Base-by-base conservation (phyloP, 1,140 invertebrate genomes). In the Aphelenchoides besseyi region DNA sequence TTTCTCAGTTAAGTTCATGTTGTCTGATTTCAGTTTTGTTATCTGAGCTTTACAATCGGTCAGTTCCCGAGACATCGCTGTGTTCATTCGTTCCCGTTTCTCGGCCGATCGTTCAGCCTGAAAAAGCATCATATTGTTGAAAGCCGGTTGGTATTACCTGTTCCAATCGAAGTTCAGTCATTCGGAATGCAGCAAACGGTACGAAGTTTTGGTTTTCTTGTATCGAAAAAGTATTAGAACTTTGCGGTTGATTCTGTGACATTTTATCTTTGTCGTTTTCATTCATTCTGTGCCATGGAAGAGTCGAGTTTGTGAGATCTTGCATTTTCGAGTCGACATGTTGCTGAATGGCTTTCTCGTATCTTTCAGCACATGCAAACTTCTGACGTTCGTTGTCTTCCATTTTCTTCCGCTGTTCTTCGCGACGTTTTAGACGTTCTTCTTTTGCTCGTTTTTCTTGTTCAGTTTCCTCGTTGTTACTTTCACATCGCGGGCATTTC, bases 101-200 rank as follows among this genome's bases (percentile, higher is more conserved):
- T 59, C 5, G 5, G 18, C 18, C 5, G 5, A 8, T 28, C 55
- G 55, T 59, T 59, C 55, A 23, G 41, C 41, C 41, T 48, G 41
- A 48, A 48, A 48, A 48, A 48, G 41, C 12, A 48, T 48, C 12
- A 48, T 23, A 16, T 48, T 23, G 12, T 12, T 48, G 23, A 48
- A 23, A 48, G 41, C 23, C 41, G 41, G 23, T 12, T 16, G 23
- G 41, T 23, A 12, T 48, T 23, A 59, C 5, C 32, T 59, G 5
- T 59, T 59, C 55, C 18, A 18, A 5, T 59, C 55, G 55, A 5
- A 59, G 32, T 59, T 23, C 12, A 59, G 55, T 59, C 5, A 59
- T 28, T 8, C 23, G 26, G 18, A 8, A 59, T 8, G 18, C 32
- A 8, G 5, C 26, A 18, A 8, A 28, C 18, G 55, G 55, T 8